phyloP scores from a whole-genome alignment of 1,140 invertebrate genomes.

The Brachionus angularis region DNA sequence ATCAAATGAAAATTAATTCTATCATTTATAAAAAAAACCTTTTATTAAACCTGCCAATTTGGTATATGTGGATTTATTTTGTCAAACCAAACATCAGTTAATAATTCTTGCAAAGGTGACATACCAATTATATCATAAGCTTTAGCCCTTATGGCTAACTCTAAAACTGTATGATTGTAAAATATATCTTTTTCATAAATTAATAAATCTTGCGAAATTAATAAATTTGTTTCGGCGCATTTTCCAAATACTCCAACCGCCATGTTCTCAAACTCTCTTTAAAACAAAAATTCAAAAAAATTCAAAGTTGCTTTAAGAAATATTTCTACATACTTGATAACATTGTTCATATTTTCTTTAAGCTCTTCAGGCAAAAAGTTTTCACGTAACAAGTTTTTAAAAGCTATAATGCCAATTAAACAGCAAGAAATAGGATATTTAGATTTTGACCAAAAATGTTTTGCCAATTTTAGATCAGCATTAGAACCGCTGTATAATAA shows the following conservation, averaged over 20 bases:
- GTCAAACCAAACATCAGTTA: slow-evolving; percentile 44
- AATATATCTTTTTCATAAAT: slow-evolving; percentile 37
- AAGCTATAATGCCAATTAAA: slow-evolving; percentile 22
- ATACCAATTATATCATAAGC: slow-evolving; percentile 24
- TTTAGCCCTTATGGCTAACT: slow-evolving; percentile 12
- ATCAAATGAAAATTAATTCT: neutral
- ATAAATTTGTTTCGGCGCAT: slow-evolving; percentile 14
- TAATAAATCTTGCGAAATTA: slow-evolving; percentile 26
- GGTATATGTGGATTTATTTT: slow-evolving; percentile 35
- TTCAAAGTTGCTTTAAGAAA: neutral
- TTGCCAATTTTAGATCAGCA: slow-evolving; percentile 22
- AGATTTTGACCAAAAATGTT: slow-evolving; percentile 41
- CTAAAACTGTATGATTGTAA: slow-evolving; percentile 22
- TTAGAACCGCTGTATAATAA: slow-evolving; percentile 21
- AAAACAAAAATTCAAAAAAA: neutral
- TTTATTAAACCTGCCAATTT: slow-evolving; percentile 12
- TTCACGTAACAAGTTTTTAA: neutral
- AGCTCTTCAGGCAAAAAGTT: slow-evolving; percentile 41
- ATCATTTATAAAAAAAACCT: neutral
- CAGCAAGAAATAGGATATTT: slow-evolving; percentile 42
- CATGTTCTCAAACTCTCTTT: slow-evolving; percentile 38
- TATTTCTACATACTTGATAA: neutral
- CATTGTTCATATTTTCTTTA: slow-evolving; percentile 25
- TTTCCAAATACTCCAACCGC: slow-evolving; percentile 3
- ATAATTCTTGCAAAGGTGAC: slow-evolving; percentile 12